These are phyloP conservation scores for Trididemnum clinides DNA, from an alignment of 23 tunicate species.

Conservation along the genomic window DNA sequence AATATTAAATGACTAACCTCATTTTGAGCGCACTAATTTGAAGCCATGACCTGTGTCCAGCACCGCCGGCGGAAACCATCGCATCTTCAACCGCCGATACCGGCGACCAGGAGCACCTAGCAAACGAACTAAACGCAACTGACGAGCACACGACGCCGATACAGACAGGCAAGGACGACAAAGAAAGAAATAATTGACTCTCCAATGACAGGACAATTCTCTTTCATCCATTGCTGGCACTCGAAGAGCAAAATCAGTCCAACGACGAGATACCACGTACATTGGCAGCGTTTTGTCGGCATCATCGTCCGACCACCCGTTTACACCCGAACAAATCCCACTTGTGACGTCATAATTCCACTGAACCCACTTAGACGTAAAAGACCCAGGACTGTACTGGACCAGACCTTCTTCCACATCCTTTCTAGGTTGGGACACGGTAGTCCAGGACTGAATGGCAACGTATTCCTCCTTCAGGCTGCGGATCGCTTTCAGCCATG, in stretches of 20 bases:
- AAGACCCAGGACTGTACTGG: conserved; percentile 35
- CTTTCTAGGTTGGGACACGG: neutral
- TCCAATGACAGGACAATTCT: conserved; percentile 39
- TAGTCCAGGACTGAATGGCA: conserved; percentile 42
- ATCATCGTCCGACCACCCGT: conserved; percentile 27
- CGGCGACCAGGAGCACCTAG: conserved; percentile 70
- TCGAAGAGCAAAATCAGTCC: conserved; percentile 63
- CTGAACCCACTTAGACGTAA: conserved; percentile 56
- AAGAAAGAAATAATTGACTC: conserved; percentile 1
- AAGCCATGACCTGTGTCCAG: conserved; percentile 75
- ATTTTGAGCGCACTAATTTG: conserved; percentile 43
- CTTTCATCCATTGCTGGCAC: conserved; percentile 16
- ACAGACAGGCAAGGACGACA: conserved; percentile 59
- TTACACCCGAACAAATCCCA: neutral
- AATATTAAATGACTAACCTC: no score
- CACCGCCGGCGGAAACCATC: conserved; percentile 62
- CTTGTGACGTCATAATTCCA: conserved; percentile 59
- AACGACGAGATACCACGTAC: conserved; percentile 56
- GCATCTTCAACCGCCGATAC: conserved; percentile 65
- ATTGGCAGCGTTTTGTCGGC: neutral
- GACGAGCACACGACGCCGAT: conserved; percentile 53
- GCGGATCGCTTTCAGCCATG: conserved; percentile 52
- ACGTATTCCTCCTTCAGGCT: conserved; percentile 47
- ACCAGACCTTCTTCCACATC: conserved; percentile 38
- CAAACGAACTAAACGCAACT: conserved; percentile 37